phyloP scores from a whole-genome alignment of 1,140 invertebrate genomes.

The Chionoecetes opilio region DNA sequence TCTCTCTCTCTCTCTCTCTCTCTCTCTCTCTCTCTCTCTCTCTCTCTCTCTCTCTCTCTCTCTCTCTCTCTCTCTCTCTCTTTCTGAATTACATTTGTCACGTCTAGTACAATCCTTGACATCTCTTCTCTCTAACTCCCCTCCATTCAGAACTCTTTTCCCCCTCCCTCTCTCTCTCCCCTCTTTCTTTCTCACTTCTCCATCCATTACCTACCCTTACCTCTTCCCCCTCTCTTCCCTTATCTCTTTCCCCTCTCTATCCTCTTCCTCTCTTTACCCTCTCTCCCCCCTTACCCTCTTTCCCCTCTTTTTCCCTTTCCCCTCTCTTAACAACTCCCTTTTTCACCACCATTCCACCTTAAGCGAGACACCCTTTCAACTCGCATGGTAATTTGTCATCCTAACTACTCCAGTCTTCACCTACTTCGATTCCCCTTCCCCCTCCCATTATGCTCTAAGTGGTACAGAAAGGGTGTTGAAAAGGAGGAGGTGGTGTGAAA shows the following conservation, averaged over 20 bases:
- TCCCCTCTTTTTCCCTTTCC: neutral
- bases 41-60: neutral
- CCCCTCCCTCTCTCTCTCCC: too few species aligned
- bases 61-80: too few species aligned
- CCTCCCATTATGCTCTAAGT: too few species aligned
- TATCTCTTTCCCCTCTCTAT: neutral
- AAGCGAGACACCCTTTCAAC: too few species aligned
- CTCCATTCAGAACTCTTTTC: too few species aligned
- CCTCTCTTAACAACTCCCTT: neutral
- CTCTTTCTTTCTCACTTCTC: neutral
- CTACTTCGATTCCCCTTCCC: neutral
- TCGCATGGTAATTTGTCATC: too few species aligned
- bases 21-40: conserved; percentile 33
- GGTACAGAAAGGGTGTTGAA: neutral
- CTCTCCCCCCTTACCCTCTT: neutral
- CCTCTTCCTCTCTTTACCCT: neutral
- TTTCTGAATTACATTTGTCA: too few species aligned
- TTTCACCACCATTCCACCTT: neutral
- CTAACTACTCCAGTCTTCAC: neutral
- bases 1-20: neutral
- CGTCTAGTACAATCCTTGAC: too few species aligned
- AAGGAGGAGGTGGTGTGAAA: neutral
- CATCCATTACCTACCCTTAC: neutral
- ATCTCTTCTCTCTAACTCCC: neutral
- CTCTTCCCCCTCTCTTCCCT: neutral